Base-by-base conservation (phyloP, 2,888 invertebrate genomes). In the Coronaproctus castanopsis region DNA sequence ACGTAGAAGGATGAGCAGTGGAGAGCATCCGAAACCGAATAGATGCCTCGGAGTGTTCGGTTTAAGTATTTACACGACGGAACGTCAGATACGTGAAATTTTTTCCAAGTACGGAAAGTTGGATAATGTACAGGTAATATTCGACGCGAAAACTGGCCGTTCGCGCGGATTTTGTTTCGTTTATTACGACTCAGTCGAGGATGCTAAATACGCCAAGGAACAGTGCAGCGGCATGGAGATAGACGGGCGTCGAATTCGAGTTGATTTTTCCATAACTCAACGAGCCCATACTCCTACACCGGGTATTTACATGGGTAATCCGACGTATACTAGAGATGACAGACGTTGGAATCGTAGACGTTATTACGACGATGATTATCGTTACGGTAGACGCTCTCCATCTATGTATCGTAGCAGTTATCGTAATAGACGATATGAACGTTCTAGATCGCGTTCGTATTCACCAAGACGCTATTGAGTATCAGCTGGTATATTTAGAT, bases 81-180 rank as follows among this genome's bases (percentile, higher is more conserved):
- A 96, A 71, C 81, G 86, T 67, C 89, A 93, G 71, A 79, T 97
- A 52, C 83, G 87, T 69, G 87, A 92, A 67, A 86, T 95, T 65
- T 95, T 97, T 74, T 81, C 83, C 54, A 89, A 91, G 71, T 96
- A 83, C 71, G 96, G 96, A 1, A 84, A 85, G 0, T 84, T 97
- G 36, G 91, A 95, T 70, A 83, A 89, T 70, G 85, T 90, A 22
- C 89, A 93, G 75, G 84, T 97, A 64, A 92, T 97, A 57, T 88
- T 92, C 68, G 96, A 97, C 74, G 91, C 91, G 54, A 93, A 93
- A 81, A 63, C 90, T 66, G 88, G 89, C 3, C 79, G 90, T 59
- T 95, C 95, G 0, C 78, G 95, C 67, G 96, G 95, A n/a, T 96
- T 95, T 75, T 87, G 89, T 67, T 96, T 96, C 76, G 87, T 96